Evolutionary conservation across 2,113 vertebrate genomes (phyloP).

Genomic region (Octodon degus): DNA sequence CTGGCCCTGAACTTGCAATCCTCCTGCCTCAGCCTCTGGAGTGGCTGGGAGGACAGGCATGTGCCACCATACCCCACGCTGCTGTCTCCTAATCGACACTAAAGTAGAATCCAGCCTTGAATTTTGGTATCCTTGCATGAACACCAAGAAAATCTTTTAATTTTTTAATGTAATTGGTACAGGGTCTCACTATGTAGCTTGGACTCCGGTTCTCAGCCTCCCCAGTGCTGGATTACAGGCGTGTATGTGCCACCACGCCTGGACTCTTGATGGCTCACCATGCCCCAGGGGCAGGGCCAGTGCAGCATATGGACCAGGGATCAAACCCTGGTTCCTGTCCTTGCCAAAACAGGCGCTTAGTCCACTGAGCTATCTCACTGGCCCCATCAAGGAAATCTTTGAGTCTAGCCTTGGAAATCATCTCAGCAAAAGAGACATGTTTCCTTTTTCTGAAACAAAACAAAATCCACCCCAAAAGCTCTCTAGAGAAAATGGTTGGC

Average conservation of each 20-base stretch:
- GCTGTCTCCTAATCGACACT: not conserved
- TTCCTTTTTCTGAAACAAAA: not conserved
- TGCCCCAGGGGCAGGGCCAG: too few relatives aligned
- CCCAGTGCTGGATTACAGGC: too few relatives aligned
- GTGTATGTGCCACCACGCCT: too few relatives aligned
- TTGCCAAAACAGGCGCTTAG: too few relatives aligned
- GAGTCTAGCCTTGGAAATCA: conserved; percentile 9
- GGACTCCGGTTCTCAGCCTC: too few relatives aligned
- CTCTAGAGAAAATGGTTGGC: not conserved
- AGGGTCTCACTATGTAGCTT: too few relatives aligned
- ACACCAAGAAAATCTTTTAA: too few relatives aligned
- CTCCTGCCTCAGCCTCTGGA: not conserved
- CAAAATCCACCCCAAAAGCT: not conserved
- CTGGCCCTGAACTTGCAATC: not conserved
- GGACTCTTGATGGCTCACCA: too few relatives aligned
- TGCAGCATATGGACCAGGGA: too few relatives aligned
- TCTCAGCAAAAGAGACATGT: not conserved
- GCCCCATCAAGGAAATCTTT: not conserved
- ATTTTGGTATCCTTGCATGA: not conserved
- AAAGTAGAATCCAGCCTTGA: conserved; percentile 10
- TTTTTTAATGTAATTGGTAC: too few relatives aligned
- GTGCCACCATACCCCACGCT: rapidly evolving
- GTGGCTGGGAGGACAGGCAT: not conserved
- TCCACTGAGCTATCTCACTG: too few relatives aligned
- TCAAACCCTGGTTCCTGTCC: too few relatives aligned